Evolutionary conservation across 2,888 invertebrate genomes (phyloP), one percentile per base, ranked within the genome.

Genomic region (Liopterus haemorrhoidalis): DNA sequence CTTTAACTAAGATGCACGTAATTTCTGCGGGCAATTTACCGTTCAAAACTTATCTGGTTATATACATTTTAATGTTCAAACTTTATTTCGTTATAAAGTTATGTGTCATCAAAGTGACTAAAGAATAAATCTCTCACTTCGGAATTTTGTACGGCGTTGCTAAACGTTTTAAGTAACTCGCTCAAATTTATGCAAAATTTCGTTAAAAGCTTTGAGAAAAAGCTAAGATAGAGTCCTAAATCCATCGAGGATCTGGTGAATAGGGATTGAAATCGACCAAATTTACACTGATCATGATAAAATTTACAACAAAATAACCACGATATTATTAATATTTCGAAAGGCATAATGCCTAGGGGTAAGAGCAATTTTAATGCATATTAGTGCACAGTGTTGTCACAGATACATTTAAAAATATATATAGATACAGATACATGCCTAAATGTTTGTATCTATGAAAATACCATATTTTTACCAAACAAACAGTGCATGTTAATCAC

Each of bases 101-200:
- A 36, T 37, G 36, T 43, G 43, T 43, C 43, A 37, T 43, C 43
- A 43, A 43, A 43, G 43, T 43, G 43, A 43, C 30, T 37, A 30
- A 43, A 43, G 43, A 43, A 43, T 43, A 43, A 42, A 43, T 43
- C 43, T 30, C n/a, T n/a, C 15, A 11, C 21, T 30, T 28, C 20
- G 20, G 19, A 33, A 33, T 33, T 33, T 18, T 33, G 33, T 28
- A 15, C 20, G 21, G 14, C 25, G 4, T 16, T 24, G 16, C 22
- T 20, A 24, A 36, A 20, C 36, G 15, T 8, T 12, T 16, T 14
- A 15, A n/a, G 30, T 2, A 14, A 22, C 12, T 22, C 16, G 19
- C n/a, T 19, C 22, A 12, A 11, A 43, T 43, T 37, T 43, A 36
- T 43, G 37, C 36, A 25, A 43, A 43, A 43, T 43, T 43, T 20